Base-by-base conservation (phyloP, 2,888 invertebrate genomes). In the Orthosia gothica region DNA sequence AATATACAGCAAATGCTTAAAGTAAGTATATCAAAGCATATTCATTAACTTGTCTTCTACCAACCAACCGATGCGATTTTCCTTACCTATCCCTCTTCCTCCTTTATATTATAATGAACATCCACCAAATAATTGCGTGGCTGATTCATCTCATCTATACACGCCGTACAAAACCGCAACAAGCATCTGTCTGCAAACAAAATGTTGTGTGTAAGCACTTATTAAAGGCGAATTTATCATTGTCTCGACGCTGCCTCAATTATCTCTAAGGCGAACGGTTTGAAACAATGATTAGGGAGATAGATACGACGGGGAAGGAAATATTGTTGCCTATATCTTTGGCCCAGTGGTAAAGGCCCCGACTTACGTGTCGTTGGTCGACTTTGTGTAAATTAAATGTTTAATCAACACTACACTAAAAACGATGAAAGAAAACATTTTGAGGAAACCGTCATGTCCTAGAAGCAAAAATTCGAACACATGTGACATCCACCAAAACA, bases 211-310 rank as follows among this genome's bases (percentile, higher is more conserved):
- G 88, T 84, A 89, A 84, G 87, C 89, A 89, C 86, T 91, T 91
- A 91, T 91, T 90, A 91, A 86, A 87, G 83, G 81, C 70, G 64
- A 74, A 89, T 91, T 88, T 90, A 88, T 92, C 91, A 89, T 87
- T 90, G 91, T 89, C 91, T 86, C 70, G 59, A 65, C 71, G 79
- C 73, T 63, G 69, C 76, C 79, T 88, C 86, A 88, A 90, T 91
- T 91, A 89, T 79, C 84, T 82, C 67, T 58, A 67, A 78, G 70
- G 81, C 62, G 63, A 63, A 71, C 65, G 65, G 69, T 76, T 73
- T 64, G 68, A 72, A 62, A 50, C 82, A 82, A 75, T 55, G 79
- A 81, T 32, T 81, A 83, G 57, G 23, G 2, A 15, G 0, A 61
- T 54, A 83, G 83, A 84, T 45, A 9, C 26, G 82, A 65, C 64